Evolutionary conservation across 2,113 vertebrate species (phyloP), one percentile per base, ranked within the genome.

Genomic region (Periophthalmus modestus): DNA sequence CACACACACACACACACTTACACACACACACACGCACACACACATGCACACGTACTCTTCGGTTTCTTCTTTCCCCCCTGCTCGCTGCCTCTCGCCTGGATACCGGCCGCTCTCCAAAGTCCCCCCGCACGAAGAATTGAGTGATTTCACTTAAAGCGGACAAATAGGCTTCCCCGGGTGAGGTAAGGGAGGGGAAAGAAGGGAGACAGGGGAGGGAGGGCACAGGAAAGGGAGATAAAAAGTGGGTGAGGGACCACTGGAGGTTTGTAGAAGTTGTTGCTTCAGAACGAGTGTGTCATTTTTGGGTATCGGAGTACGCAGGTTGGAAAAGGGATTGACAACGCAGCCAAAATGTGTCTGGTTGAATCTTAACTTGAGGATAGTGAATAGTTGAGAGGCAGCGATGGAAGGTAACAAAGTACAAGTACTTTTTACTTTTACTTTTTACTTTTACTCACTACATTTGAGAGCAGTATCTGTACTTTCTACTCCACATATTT

Each of bases 71-170:
- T 48, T 66, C 33, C 50, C 61, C 18, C 61, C 7, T 2, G 23
- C 59, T 63, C 48, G 74, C 62, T 66, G 59, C 73, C 71, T 76
- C 69, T 80, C 80, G 83, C 69, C 82, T 16, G 43, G 69, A 66
- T 82, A 77, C 73, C 74, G 55, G 10, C 19, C 39, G 58, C 69
- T 81, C 94, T 93, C 94, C 90, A 94, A 96, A 96, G 95, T 95
- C 95, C 95, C 95, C 94, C 96, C 95, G 94, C 94, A n/a, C 95
- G 94, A 94, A 95, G 95, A 96, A 97, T 96, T 96, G 96, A 98
- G 96, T 96, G 96, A 97, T 97, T 97, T 97, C 93, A 94, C 95
- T 96, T 97, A 96, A 95, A 95, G 94, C 93, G 95, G 95, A 97
- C 96, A 96, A 97, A 98, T 95, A 95, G 94, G 93, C 93, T 94